Conservation (phyloP, 2,888 invertebrate species). For the Volucella inflata region DNA sequence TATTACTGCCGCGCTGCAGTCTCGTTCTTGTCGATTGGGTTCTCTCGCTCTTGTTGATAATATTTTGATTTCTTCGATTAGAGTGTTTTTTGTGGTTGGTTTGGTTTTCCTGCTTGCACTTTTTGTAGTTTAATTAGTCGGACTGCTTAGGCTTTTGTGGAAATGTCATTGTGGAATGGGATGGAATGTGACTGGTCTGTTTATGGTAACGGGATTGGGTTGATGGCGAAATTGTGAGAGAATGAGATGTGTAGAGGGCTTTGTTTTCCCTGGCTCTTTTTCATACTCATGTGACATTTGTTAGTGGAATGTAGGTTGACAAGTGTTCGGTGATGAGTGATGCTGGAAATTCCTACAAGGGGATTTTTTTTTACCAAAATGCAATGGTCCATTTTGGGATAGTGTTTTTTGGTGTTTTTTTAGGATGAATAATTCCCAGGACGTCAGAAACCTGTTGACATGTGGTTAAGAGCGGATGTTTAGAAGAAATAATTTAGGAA, state of each 20-base stretch:
- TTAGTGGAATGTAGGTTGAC: background rate
- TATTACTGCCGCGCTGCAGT: constrained; percentile 59
- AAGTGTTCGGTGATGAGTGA: constrained; percentile 42
- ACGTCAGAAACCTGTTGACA: too few relatives aligned
- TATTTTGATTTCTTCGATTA: constrained; percentile 60
- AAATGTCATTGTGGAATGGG: constrained; percentile 18
- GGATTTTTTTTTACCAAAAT: background rate
- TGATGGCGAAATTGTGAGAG: constrained; percentile 24
- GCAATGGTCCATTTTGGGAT: background rate
- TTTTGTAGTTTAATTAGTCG: background rate
- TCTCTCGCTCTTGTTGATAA: constrained; percentile 67
- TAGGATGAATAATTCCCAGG: background rate
- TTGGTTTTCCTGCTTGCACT: constrained; percentile 18
- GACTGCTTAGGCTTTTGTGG: constrained; percentile 6
- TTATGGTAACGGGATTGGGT: constrained; percentile 8
- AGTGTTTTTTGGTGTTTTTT: background rate
- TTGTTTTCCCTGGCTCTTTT: constrained; percentile 64
- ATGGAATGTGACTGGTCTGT: background rate
- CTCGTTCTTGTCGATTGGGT: constrained; percentile 59
- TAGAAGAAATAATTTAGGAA: too few relatives aligned
- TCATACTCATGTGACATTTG: constrained; percentile 34
- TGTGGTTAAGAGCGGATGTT: too few relatives aligned
- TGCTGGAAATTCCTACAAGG: constrained; percentile 2
- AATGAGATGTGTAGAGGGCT: constrained; percentile 13
- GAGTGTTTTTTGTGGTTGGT: background rate